Conservation (phyloP, 2,797 vertebrate species). For the Mormyrops attenuatus region DNA sequence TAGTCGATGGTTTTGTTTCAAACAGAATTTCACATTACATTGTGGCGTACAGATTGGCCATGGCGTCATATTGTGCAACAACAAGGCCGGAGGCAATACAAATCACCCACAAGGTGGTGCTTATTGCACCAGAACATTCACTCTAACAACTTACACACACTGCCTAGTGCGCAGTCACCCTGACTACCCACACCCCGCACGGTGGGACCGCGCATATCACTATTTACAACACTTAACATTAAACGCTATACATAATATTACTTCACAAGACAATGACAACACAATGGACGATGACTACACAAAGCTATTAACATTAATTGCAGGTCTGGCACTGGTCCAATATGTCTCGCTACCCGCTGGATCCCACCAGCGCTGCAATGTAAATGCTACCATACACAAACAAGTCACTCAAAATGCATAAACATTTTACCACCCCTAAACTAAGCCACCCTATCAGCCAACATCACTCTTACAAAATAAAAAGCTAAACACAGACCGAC, state of each 20-base stretch:
- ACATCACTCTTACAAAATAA: not conserved
- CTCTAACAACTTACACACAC: not conserved
- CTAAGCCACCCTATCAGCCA: not conserved
- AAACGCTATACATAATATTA: not conserved
- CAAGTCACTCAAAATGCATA: not conserved
- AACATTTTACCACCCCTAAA: not conserved
- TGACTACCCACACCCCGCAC: not conserved
- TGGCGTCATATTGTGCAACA: not conserved
- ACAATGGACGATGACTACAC: not conserved
- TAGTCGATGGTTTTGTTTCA: not conserved
- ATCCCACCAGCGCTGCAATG: not conserved
- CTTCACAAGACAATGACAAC: not conserved
- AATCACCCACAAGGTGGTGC: not conserved
- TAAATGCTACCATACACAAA: not conserved
- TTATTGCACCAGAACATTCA: not conserved
- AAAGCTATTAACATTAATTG: not conserved
- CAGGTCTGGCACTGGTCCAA: not conserved
- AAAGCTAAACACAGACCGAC: not conserved
- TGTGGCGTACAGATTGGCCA: not conserved
- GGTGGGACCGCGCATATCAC: not conserved
- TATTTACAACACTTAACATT: not conserved
- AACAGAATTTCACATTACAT: not conserved
- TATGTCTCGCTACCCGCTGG: not conserved
- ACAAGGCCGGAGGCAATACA: not conserved
- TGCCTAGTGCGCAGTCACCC: not conserved